These are phyloP conservation scores for Caligus rogercresseyi DNA, from an alignment of 1,140 invertebrate genomes.

Conservation along the genomic window DNA sequence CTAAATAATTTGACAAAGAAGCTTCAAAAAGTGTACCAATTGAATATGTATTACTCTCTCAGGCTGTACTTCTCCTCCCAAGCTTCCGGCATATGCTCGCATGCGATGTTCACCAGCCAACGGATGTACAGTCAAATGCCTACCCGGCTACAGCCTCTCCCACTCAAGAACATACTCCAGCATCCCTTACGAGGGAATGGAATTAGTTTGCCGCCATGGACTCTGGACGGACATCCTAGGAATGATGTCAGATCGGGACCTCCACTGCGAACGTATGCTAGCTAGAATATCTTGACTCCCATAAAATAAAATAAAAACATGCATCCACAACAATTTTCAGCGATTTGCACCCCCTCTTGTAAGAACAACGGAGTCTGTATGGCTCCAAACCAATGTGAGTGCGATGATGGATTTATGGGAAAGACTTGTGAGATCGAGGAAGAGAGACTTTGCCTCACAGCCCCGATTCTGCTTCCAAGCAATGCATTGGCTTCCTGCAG, in stretches of 20 bases:
- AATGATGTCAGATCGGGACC: background rate
- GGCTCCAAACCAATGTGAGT: conserved; percentile 46
- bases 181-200: background rate
- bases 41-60: too few relatives aligned
- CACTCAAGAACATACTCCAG: background rate
- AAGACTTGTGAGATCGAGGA: conserved; percentile 48
- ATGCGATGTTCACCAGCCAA: background rate
- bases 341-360: conserved; percentile 48
- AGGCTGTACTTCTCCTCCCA: background rate
- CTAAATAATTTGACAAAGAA: too few relatives aligned
- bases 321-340: conserved; percentile 31
- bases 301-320: conserved; percentile 22
- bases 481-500: conserved; percentile 44
- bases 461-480: conserved; percentile 39
- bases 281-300: background rate
- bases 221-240: background rate
- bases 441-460: conserved; percentile 42
- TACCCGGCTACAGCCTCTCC: background rate
- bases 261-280: background rate
- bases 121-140: background rate
- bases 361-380: conserved; percentile 57
- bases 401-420: conserved; percentile 47
- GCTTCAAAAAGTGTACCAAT: too few relatives aligned
- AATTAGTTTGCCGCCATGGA: background rate
- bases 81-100: background rate